Conservation (phyloP, 2,888 invertebrate species). For the Vandiemenella viatica region DNA sequence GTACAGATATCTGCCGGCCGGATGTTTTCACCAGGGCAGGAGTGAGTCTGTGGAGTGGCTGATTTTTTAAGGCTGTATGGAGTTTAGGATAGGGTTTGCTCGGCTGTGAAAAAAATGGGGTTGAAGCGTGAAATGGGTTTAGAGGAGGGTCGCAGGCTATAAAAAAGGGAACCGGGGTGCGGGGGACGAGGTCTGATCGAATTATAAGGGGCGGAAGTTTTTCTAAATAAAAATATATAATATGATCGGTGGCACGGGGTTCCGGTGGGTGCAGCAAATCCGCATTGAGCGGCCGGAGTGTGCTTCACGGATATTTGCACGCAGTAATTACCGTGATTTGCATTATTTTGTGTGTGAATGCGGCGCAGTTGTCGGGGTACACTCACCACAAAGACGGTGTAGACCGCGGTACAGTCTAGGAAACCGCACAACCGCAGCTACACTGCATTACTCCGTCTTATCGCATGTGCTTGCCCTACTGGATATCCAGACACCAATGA, state of each 20-base stretch:
- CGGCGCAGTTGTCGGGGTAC: background rate
- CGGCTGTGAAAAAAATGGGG: constrained; percentile 16
- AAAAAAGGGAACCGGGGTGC: constrained; percentile 2
- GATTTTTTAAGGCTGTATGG: background rate
- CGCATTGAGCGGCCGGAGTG: constrained; percentile 2
- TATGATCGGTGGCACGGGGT: constrained; percentile 4
- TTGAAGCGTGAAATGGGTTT: constrained; percentile 17
- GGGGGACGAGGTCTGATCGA: constrained; percentile 8
- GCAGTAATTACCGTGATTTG: constrained; percentile 15
- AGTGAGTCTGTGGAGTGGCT: background rate
- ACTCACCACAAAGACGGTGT: background rate
- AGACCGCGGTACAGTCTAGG: no score
- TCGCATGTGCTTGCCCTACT: no score
- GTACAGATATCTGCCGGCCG: no score
- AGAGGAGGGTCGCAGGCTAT: constrained; percentile 10
- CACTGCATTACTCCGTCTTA: no score
- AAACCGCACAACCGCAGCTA: no score
- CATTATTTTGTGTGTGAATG: constrained; percentile 10
- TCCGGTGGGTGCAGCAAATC: constrained; percentile 3
- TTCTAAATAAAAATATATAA: constrained; percentile 10
- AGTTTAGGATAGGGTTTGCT: constrained; percentile 14
- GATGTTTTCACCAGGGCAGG: no score
- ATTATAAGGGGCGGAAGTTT: constrained; percentile 10
- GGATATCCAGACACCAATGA: no score
- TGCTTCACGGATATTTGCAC: constrained; percentile 15